phyloP scores from a whole-genome alignment of 1,140 invertebrate genomes.

The Hyphantria cunea region DNA sequence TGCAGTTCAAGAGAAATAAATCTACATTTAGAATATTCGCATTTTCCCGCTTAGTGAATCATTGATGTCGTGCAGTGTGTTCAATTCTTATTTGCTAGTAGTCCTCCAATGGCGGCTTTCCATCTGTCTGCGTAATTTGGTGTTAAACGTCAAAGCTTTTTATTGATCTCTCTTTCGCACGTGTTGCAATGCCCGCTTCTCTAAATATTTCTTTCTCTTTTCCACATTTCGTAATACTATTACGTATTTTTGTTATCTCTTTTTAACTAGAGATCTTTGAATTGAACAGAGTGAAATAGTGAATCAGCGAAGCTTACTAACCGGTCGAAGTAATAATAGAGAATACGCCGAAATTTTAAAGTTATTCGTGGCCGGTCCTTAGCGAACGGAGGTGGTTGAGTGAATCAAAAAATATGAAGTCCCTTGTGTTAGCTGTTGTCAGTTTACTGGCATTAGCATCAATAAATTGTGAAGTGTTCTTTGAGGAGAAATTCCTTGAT shows the following conservation, averaged over 20 bases:
- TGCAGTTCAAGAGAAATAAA: too few relatives aligned
- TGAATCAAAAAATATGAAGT: conserved; percentile 82
- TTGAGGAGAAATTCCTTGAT: conserved; percentile 89
- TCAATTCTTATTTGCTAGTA: conserved; percentile 64
- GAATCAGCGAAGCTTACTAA: conserved; percentile 41
- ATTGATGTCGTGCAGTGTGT: conserved; percentile 63
- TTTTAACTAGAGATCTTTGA: conserved; percentile 28
- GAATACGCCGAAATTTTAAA: conserved; percentile 66
- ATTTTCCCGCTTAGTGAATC: conserved; percentile 48
- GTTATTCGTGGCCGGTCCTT: conserved; percentile 77
- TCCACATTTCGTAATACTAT: conserved; percentile 30
- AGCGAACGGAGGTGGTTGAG: conserved; percentile 60
- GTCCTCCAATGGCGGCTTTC: conserved; percentile 79
- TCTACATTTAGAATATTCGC: neutral
- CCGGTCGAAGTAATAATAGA: conserved; percentile 64
- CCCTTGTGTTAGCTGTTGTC: conserved; percentile 74
- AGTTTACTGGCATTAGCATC: conserved; percentile 80
- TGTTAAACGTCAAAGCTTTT: conserved; percentile 49
- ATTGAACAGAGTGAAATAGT: conserved; percentile 39
- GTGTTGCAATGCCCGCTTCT: conserved; percentile 24
- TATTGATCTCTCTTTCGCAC: conserved; percentile 47
- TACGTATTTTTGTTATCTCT: conserved; percentile 41
- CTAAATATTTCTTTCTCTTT: conserved; percentile 37
- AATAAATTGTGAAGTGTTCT: conserved; percentile 84
- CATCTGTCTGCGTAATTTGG: conserved; percentile 83